Evolutionary conservation across 2,888 invertebrate genomes (phyloP), one percentile per base, ranked within the genome.

Genomic region (Podabrus alpinus): DNA sequence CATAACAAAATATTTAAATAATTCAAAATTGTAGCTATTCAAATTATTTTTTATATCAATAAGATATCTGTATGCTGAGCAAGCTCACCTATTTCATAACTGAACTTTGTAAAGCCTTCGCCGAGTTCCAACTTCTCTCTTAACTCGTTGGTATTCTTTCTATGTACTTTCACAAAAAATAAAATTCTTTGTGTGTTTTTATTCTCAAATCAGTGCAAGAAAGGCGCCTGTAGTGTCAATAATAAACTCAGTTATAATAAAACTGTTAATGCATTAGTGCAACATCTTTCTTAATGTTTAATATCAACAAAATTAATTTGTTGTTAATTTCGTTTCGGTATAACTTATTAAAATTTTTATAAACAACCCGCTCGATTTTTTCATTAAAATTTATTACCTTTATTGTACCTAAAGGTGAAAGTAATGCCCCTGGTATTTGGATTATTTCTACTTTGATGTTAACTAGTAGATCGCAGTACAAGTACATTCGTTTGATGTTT

Each of bases 181-280:
- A 78, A 78, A 78, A 78, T 76, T 78, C 74, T 76, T 74, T 76
- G 72, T 78, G 74, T 73, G 76, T 76, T 75, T 78, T 72, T 69
- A 74, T 73, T 70, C 68, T 66, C 69, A 75, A 75, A 75, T 75
- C 76, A 77, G 69, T 75, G 69, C 71, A 75, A 67, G 69, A 74
- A 71, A 71, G 68, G 64, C 64, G 29, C 64, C 19, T 62, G 19
- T 62, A 19, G 62, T 62, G 62, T 62, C 29, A 29, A 29, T 29
- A 29, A 29, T 29, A 29, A 29, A 29, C 29, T 29, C 5, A 13
- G 29, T 29, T 29, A 29, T 29, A 29, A 13, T n/a, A 29, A 29
- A 29, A 29, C 29, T 13, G 29, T n/a, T 29, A 29, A 29, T 29
- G 13, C 13, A 29, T 13, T 29, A 13, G 13, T n/a, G 13, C 1